These are phyloP conservation scores for Ceratothoa steindachneri DNA, from an alignment of 2,888 invertebrate species.

Conservation along the genomic window DNA sequence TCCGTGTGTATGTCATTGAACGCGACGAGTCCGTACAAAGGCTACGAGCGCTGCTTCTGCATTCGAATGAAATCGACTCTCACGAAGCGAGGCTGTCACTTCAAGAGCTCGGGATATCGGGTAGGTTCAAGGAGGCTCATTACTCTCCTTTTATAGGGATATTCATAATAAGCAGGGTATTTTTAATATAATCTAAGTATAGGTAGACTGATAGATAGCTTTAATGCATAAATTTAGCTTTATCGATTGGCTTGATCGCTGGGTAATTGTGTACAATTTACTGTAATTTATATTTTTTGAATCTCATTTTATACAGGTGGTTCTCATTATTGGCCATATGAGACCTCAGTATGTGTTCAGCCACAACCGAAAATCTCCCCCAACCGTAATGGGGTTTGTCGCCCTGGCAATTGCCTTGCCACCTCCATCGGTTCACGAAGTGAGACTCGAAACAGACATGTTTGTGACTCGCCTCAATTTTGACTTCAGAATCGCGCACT, in stretches of 20 bases:
- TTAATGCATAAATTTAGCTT: no score
- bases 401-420: slow-evolving; percentile 92
- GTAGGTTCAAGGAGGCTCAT: slow-evolving; percentile 65
- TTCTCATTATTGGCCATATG: slow-evolving; percentile 82
- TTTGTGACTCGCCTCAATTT: slow-evolving; percentile 94
- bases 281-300: no score
- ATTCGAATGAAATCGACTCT: slow-evolving; percentile 96
- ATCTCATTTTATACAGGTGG: slow-evolving; percentile 74
- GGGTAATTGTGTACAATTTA: no score
- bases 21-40: slow-evolving; percentile 62
- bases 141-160: no score
- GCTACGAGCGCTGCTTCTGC: slow-evolving; percentile 87
- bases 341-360: slow-evolving; percentile 65
- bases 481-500: slow-evolving; percentile 93
- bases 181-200: no score
- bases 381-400: slow-evolving; percentile 86
- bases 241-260: no score
- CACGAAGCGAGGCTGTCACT: slow-evolving; percentile 94
- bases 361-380: slow-evolving; percentile 55
- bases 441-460: slow-evolving; percentile 51
- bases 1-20: slow-evolving; percentile 48
- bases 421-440: slow-evolving; percentile 92
- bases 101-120: slow-evolving; percentile 92
- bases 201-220: no score
- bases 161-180: no score